Evolutionary conservation across 2,797 vertebrate genomes (phyloP), one percentile per base, ranked within the genome.

Genomic region (Podarcis lilfordi): DNA sequence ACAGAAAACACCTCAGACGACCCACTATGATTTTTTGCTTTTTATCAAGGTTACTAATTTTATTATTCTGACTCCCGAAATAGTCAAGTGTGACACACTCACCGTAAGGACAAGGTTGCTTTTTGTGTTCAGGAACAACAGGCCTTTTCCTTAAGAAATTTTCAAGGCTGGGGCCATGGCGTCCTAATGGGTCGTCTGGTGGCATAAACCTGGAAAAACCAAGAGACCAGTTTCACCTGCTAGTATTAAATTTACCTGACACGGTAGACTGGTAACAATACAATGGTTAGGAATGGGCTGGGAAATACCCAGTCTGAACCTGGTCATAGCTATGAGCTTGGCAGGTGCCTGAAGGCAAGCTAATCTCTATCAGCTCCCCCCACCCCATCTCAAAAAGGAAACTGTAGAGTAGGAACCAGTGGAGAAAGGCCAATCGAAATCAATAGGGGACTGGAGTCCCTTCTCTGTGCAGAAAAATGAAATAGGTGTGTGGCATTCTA

Each of bases 61-160:
- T 25, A 37, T 90, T 61, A 15, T 35, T 68, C 84, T 55, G 88
- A 23, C 50, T 85, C 55, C 59, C 40, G 6, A 50, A 55, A 27
- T 10, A 8, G 15, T 21, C 2, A 72, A 88, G 35, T 89, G 21
- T 11, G 59, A 2, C 11, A 43, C 69, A 97, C 98, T 98, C 96
- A 99, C 99, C 99, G 86, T 99, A 99, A 91, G 99, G 99, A 96
- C 99, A 99, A 4, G 99, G 99, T 93, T 99, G 99, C 91, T 99
- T 99, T 97, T 99, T 99, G 95, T 99, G 98, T 93, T 99, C 99
- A 76, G 98, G 99, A 95, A 99, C 97, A 94, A 99, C 97, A 21
- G 99, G 98, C 91, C 98, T 98, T 96, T 98, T 99, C 89, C 98
- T 98, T 89, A 99, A 98, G 94, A 99, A 99, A 94, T 99, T 99